phyloP scores from a whole-genome alignment of 2,113 vertebrate genomes.

The Ancistrus triradiatus region DNA sequence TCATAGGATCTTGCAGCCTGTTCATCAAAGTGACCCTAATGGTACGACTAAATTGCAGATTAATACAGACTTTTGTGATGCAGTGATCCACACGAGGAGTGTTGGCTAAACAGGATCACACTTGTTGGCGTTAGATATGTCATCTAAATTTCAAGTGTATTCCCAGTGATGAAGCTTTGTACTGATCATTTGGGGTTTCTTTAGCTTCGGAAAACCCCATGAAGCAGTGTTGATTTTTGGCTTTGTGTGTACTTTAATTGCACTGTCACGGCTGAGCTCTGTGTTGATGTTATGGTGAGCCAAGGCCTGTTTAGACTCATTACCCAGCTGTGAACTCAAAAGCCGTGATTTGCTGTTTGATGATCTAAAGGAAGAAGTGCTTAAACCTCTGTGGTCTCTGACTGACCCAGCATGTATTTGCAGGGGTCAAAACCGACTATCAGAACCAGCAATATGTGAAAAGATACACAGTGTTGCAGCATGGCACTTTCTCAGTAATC shows the following conservation, averaged over 20 bases:
- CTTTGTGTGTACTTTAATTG: constrained; percentile 14
- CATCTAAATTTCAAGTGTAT: background rate
- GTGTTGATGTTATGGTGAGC: background rate
- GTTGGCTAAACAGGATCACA: constrained; percentile 40
- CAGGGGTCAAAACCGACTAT: too few relatives aligned
- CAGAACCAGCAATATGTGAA: too few relatives aligned
- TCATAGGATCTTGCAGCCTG: constrained; percentile 2
- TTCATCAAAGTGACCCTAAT: background rate
- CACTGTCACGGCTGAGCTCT: background rate
- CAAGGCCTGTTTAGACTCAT: constrained; percentile 16
- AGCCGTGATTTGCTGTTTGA: background rate
- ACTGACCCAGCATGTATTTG: too few relatives aligned
- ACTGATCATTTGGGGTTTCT: background rate
- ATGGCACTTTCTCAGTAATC: too few relatives aligned
- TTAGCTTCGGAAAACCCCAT: constrained; percentile 5
- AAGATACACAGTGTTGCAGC: too few relatives aligned
- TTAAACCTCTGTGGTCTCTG: background rate
- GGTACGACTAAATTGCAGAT: constrained; percentile 4
- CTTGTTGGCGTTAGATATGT: background rate
- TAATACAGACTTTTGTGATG: background rate
- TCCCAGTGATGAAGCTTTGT: constrained; percentile 6
- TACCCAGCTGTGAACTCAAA: constrained; percentile 6
- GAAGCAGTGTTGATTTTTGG: constrained; percentile 1
- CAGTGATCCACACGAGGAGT: constrained; percentile 31
- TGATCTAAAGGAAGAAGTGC: constrained; percentile 1